A percentile compares a stretch with the other conserved stretches of the same genome.
Evolutionary conservation across 1,140 invertebrate species (phyloP).

Genomic region (Ditylenchus dipsaci): DNA sequence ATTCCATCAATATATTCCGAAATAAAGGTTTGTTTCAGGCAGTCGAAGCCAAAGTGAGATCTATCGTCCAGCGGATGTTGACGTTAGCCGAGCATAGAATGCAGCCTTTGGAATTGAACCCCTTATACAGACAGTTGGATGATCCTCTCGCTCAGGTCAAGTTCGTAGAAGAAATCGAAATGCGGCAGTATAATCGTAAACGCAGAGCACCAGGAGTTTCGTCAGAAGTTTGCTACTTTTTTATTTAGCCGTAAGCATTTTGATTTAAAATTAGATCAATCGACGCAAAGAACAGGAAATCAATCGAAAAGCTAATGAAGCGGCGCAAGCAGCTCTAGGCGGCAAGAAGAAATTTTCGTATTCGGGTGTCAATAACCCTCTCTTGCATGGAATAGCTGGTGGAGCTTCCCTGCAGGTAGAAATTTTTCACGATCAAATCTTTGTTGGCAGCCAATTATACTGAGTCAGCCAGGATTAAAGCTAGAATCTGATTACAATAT

Average conservation of each 20-base stretch:
- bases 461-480: no score
- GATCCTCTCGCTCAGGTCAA: conserved; percentile 34
- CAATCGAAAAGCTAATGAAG: conserved; percentile 37
- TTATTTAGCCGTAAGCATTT: no score
- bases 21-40: not conserved
- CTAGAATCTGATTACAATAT: no score
- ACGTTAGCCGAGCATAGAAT: conserved; percentile 35
- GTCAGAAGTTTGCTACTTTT: no score
- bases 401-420: no score
- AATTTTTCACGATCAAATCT: no score
- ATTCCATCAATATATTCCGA: not conserved
- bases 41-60: not conserved
- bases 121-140: conserved; percentile 32
- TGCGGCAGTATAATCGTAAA: conserved; percentile 5
- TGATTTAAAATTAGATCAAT: conserved; percentile 6
- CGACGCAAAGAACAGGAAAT: conserved; percentile 35
- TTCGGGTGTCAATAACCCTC: no score
- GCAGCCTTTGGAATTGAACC: conserved; percentile 35
- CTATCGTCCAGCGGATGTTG: not conserved
- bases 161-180: conserved; percentile 38
- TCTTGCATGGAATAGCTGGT: no score
- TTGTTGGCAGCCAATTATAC: no score
- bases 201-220: no score
- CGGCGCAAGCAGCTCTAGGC: conserved; percentile 39
- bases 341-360: conserved; percentile 5